These are phyloP conservation scores for Hassar affinis DNA, from an alignment of 2,113 vertebrate species.

Conservation along the genomic window DNA sequence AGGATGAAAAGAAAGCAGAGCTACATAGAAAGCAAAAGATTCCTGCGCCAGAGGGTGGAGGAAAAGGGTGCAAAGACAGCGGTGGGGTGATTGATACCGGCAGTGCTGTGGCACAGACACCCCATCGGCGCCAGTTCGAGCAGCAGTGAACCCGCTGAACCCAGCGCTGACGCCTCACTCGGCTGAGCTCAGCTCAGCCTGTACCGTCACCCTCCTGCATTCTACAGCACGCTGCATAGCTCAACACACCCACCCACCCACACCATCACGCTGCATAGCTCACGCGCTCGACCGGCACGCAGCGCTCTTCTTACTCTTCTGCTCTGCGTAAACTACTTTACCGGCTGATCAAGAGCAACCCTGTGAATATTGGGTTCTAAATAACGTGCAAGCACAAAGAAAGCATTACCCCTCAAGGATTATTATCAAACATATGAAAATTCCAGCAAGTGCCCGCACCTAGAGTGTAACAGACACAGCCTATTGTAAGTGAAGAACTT, in stretches of 20 bases:
- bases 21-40: not conserved
- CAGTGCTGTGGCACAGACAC: conserved; percentile 40
- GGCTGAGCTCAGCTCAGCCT: conserved; percentile 1
- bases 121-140: conserved; percentile 49
- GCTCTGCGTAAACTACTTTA: not conserved
- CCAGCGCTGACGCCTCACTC: not conserved
- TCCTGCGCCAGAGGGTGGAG: not conserved
- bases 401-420: too few relatives aligned
- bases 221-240: not conserved
- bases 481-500: not conserved
- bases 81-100: conserved; percentile 48
- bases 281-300: not conserved
- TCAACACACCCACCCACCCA: conserved; percentile 27
- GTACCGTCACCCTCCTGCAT: not conserved
- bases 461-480: not conserved
- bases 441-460: not conserved
- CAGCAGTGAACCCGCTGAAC: conserved; percentile 55
- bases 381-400: not conserved
- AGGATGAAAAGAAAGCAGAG: not conserved
- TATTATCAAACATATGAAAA: not conserved
- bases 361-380: conserved; percentile 3
- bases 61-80: conserved; percentile 21
- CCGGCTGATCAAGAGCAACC: not conserved
- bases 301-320: not conserved
- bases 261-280: conserved; percentile 1